Evolutionary conservation across 2,113 vertebrate genomes (phyloP), one percentile per base, ranked within the genome.

Genomic region (Alligator sinensis): DNA sequence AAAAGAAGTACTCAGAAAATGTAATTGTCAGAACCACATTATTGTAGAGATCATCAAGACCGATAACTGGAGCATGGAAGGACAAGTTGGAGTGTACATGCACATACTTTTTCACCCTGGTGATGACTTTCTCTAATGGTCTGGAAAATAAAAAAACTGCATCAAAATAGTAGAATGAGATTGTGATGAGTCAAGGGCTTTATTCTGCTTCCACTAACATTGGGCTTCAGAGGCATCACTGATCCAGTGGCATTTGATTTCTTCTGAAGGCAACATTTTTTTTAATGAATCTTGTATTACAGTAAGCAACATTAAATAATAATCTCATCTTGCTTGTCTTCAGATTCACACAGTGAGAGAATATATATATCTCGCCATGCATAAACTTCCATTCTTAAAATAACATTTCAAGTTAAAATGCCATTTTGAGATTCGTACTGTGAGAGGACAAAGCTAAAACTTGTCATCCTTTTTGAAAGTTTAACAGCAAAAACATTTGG

Each of bases 331-430:
- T 85, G 91, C 80, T 85, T 38, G 82, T 91, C 87, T 91, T 96
- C 4, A 1, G 34, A 87, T 81, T 89, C 61, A 80, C n/a, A 4
- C 24, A 81, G 66, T 64, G 80, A 91, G 54, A 89, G 77, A 91
- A 57, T 93, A 74, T 22, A 62, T 11, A 74, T 75, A 55, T 94
- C 61, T 85, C 68, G 27, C 79, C 68, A 85, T 30, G 24, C 75
- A 30, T 77, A 82, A 89, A 90, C 63, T 82, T 87, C 57, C 87
- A 9, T 87, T 95, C 63, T 61, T 90, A 89, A 91, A 90, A 81
- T n/a, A 77, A 87, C 87, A 74, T 77, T 79, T 25, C 17, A 4
- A n/a, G 61, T 87, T 11, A 84, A 93, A 78, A 77, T 3, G 58
- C 14, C 16, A 61, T 88, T 85, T 38, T 62, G 25, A 90, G 57